Evolutionary conservation across 1,140 invertebrate genomes (phyloP), one percentile per base, ranked within the genome.

Genomic region (Formica selysi): DNA sequence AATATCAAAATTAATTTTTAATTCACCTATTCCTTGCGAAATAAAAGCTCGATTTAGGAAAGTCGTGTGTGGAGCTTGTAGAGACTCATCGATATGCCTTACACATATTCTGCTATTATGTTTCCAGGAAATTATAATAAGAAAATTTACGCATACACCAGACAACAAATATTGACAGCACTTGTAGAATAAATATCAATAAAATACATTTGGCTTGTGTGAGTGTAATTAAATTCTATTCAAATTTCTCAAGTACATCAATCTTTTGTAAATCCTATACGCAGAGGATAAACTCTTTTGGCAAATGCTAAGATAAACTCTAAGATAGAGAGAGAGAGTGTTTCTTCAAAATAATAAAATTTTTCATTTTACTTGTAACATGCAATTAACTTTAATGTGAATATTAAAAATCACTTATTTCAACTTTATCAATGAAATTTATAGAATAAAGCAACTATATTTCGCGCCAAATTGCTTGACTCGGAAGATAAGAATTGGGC

Each of bases 131-230:
- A 57, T 76, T 62, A 78, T 68, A 81, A 79, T 71, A 86, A 32
- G 65, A 74, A 76, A 78, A 59, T 87, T 68, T 16, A 26, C 51
- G 36, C 79, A 90, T 78, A 88, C 83, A 65, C 67, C 76, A 87
- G 59, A 64, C 32, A 61, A 3, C 29, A 86, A 87, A 32, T 44
- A 71, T 65, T 80, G 29, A 67, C 76, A 87, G 86, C 57, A 83
- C 87, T 88, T 90, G 81, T 90, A 90, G 83, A 67, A 86, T 44
- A 73, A 62, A 81, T 86, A 76, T 61, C 38, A 89, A 90, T 90
- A 90, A 90, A 90, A 85, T n/a, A 57, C 36, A 80, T 78, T 85
- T 61, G 76, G 73, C 36, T 86, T 41, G 54, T 44, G 64, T 51
- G 13, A 32, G 16, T 11, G 19, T 22, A 38, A 38, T 67, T 70